phyloP scores from a whole-genome alignment of 2,888 invertebrate genomes.

The Dryadula phaetusa region DNA sequence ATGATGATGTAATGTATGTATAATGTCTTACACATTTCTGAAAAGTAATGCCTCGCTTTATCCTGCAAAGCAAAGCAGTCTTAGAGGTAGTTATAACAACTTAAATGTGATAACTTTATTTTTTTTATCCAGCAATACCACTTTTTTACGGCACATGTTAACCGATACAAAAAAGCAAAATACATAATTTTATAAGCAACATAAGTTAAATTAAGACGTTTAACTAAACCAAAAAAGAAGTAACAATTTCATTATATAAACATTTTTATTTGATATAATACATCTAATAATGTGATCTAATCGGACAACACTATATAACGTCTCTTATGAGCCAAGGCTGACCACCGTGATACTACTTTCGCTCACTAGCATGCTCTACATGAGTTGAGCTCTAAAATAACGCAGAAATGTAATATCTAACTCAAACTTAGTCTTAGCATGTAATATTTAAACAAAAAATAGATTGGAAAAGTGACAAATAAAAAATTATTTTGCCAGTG shows the following conservation, averaged over 20 bases:
- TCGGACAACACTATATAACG: conserved; percentile 44
- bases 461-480: no score
- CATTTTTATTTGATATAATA: conserved; percentile 30
- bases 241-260: conserved; percentile 33
- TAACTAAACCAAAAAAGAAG: conserved; percentile 5
- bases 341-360: conserved; percentile 75
- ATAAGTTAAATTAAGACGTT: background rate
- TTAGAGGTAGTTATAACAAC: no score
- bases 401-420: conserved; percentile 28
- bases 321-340: conserved; percentile 69
- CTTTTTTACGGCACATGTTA: no score
- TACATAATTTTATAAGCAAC: background rate
- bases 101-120: no score
- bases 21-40: no score
- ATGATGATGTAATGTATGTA: no score
- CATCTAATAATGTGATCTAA: conserved; percentile 50
- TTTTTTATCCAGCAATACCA: no score
- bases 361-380: conserved; percentile 54
- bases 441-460: background rate
- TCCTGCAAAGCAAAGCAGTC: no score
- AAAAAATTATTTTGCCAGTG: no score
- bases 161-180: no score
- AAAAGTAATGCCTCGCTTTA: no score
- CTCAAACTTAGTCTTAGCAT: conserved; percentile 2
- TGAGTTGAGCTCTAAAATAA: conserved; percentile 42